Conservation (phyloP, 2,888 invertebrate genomes). For the Andrena trimmerana region DNA sequence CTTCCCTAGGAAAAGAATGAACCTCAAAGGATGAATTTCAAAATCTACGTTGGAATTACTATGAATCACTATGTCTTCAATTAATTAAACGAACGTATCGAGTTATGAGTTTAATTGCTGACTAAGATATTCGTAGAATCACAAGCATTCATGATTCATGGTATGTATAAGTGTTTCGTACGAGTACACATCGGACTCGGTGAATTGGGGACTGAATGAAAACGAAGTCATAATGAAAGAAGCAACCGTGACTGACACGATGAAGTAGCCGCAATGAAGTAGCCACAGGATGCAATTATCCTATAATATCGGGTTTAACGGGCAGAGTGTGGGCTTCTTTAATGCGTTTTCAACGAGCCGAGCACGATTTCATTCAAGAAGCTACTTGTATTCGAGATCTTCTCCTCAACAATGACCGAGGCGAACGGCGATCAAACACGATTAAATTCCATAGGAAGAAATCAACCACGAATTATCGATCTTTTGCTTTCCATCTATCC, state of each 20-base stretch:
- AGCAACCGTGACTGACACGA: slow-evolving; percentile 55
- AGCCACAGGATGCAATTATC: slow-evolving; percentile 73
- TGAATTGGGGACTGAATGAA: slow-evolving; percentile 39
- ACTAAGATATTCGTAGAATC: background rate
- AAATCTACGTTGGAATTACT: background rate
- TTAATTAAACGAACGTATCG: background rate
- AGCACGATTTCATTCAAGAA: slow-evolving; percentile 56
- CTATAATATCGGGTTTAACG: slow-evolving; percentile 70
- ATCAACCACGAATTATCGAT: background rate
- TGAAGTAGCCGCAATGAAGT: slow-evolving; percentile 50
- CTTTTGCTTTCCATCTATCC: background rate
- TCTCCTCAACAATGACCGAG: background rate
- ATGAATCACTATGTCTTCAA: background rate
- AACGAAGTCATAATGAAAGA: slow-evolving; percentile 59
- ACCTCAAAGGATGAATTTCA: too few relatives aligned
- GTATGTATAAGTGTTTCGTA: background rate
- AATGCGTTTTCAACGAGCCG: slow-evolving; percentile 50
- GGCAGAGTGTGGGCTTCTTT: slow-evolving; percentile 66
- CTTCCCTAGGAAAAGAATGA: background rate
- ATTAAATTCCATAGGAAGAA: slow-evolving; percentile 3
- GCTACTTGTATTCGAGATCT: background rate
- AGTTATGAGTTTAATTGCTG: background rate
- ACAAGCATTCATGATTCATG: background rate
- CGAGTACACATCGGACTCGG: background rate
- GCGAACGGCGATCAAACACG: background rate